These are phyloP conservation scores for Erpetoichthys calabaricus DNA, from an alignment of 2,797 vertebrate species.

Conservation along the genomic window DNA sequence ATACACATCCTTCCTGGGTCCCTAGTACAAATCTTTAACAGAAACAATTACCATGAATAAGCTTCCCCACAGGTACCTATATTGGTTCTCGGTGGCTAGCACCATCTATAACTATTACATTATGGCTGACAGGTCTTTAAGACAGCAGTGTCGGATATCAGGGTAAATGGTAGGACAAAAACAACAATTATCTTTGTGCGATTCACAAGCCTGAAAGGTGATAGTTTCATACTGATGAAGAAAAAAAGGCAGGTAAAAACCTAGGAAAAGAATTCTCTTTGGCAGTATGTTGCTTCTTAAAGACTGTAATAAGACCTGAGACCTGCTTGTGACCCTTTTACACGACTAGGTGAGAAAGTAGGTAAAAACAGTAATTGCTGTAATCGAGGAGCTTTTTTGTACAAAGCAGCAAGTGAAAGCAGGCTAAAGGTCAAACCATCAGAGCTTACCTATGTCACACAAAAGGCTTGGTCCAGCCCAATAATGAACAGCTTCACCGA, in stretches of 20 bases:
- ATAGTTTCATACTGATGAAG: conserved; percentile 44
- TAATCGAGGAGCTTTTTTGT: conserved; percentile 61
- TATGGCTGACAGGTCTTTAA: conserved; percentile 25
- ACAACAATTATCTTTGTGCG: conserved; percentile 45
- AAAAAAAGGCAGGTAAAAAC: conserved; percentile 48
- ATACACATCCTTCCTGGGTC: too few species aligned
- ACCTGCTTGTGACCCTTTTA: conserved; percentile 46
- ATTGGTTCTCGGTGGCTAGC: background rate
- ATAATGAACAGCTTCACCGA: conserved; percentile 32
- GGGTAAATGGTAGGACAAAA: conserved; percentile 35
- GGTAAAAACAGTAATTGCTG: conserved; percentile 47
- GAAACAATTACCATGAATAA: background rate
- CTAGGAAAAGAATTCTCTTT: conserved; percentile 11
- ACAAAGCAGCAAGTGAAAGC: conserved; percentile 47
- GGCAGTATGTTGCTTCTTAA: conserved; percentile 38
- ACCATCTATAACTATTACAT: background rate
- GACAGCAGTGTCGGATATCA: conserved; percentile 42
- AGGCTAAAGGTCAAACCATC: conserved; percentile 53
- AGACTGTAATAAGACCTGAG: conserved; percentile 51
- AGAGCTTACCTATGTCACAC: conserved; percentile 26
- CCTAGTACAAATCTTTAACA: too few species aligned
- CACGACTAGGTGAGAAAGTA: conserved; percentile 48
- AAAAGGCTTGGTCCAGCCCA: conserved; percentile 33
- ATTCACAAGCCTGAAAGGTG: conserved; percentile 44
- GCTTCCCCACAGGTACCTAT: background rate